Conservation (phyloP, 2,888 invertebrate genomes). For the Dryadula phaetusa region DNA sequence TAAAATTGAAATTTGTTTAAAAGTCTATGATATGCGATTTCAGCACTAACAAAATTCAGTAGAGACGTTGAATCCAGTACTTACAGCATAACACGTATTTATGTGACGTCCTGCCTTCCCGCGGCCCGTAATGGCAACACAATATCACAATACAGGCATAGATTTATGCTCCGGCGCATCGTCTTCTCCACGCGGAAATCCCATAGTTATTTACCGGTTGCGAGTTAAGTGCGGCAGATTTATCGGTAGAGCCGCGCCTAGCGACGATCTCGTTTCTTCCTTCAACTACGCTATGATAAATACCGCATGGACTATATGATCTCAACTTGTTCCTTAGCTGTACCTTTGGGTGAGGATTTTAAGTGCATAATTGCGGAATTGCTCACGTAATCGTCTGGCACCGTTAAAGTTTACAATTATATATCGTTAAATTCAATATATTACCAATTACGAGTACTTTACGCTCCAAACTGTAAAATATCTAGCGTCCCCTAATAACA, state of each 20-base stretch:
- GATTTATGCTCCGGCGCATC: conserved; percentile 82
- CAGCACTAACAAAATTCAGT: conserved; percentile 32
- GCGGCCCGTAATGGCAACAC: conserved; percentile 82
- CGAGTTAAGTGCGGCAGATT: conserved; percentile 83
- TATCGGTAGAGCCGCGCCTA: conserved; percentile 73
- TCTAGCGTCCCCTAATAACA: conserved; percentile 18
- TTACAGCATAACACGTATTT: conserved; percentile 67
- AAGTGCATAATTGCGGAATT: conserved; percentile 43
- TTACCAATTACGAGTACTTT: conserved; percentile 31
- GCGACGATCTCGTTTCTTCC: conserved; percentile 79
- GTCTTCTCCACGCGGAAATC: conserved; percentile 83
- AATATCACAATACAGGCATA: conserved; percentile 83
- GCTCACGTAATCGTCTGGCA: conserved; percentile 34
- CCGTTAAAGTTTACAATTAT: conserved; percentile 41
- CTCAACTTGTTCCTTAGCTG: conserved; percentile 34
- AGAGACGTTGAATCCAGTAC: conserved; percentile 43
- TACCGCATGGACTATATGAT: conserved; percentile 48
- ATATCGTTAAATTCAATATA: conserved; percentile 40
- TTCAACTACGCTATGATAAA: conserved; percentile 59
- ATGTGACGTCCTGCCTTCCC: conserved; percentile 73
- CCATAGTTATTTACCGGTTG: conserved; percentile 84
- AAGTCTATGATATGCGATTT: conserved; percentile 1
- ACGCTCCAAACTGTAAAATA: conserved; percentile 32
- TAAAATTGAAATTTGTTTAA: background rate
- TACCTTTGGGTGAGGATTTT: conserved; percentile 33